Evolutionary conservation across 2,888 invertebrate genomes (phyloP), one percentile per base, ranked within the genome.

Genomic region (Phrixothrix hirtus): DNA sequence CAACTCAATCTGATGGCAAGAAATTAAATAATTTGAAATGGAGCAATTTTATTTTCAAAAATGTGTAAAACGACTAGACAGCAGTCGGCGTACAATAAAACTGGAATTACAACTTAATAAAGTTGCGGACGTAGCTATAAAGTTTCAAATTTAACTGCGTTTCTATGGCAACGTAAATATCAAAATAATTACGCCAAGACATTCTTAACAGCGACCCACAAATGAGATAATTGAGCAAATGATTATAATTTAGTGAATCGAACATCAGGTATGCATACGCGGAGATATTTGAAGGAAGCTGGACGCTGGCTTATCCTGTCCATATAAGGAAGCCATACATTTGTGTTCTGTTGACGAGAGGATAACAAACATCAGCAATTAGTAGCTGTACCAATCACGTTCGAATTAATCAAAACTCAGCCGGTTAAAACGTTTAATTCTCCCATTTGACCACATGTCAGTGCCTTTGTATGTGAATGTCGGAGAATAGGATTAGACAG

Each of bases 321-420:
- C 7, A 11, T 10, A 37, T 13, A 9, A 25, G 13, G 26, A 11
- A 21, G n/a, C n/a, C n/a, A n/a, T n/a, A n/a, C n/a, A n/a, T 34
- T 34, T 21, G 27, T 16, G 17, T 39, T 50, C 47, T 44, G 53
- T 49, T 44, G 53, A 45, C 48, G 46, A 48, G 42, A 55, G 54
- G 54, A 55, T 56, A 52, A 56, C 54, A 55, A 57, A 57, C 46
- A 53, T 50, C 50, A 49, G 46, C 49, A 54, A 54, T 57, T 57
- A 57, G 54, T 50, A 46, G 50, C 54, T 42, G 50, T 38, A 43
- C 53, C 48, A 39, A 57, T 57, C 57, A 48, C 39, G 44, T 55
- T 48, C 52, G 53, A 52, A 56, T 56, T 56, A 56, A 56, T 53
- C 53, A 56, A 56, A 56, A 53, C 53, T 53, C 56, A 36, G 29